Base-by-base conservation (phyloP, 2,797 vertebrate genomes). In the Petrocephalus sullivani region DNA sequence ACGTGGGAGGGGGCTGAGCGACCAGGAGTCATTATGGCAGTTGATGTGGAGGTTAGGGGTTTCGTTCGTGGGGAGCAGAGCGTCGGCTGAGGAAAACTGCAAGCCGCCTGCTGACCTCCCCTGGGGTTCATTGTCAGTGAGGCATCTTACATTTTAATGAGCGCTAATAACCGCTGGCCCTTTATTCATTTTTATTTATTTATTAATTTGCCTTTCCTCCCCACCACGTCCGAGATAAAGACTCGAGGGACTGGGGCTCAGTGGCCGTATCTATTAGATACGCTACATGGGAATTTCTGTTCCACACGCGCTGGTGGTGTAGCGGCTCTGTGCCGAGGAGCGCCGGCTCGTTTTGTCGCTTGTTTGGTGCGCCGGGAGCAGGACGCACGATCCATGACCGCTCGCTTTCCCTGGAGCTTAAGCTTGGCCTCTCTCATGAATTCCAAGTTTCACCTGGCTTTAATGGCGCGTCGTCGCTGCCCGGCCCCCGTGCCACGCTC, bases 141-240 rank as follows among this genome's bases (percentile, higher is more conserved):
- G 92, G 91, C 92, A 89, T 94, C 93, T 93, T 92, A 90, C 93
- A 94, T 95, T 95, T 95, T 96, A 96, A 96, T 95, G 94, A 95
- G 94, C 92, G 92, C 91, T 92, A 94, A 93, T 95, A 95, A 94
- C 93, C 91, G 91, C 90, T 89, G 90, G 92, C 93, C 12, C 23
- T 89, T 89, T 88, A 57, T 89, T 89, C 88, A 90, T 90, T 4
- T 85, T 94, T 93, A 93, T 95, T 81, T 93, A 94, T 93, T 94
- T 94, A 93, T 95, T 94, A 93, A 93, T 61, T 88, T 88, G 84
- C 84, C 53, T 58, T 58, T 37, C 49, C 49, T 71, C 81, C 56
- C 23, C 84, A 57, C 84, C 56, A 33, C 21, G 4, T 37, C 53
- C 84, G 19, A 83, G 56, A 61, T 4, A n/a, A 58, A 41, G 21